Evolutionary conservation across 2,797 vertebrate genomes (phyloP).

Genomic region (Acestrorhynchus altus): DNA sequence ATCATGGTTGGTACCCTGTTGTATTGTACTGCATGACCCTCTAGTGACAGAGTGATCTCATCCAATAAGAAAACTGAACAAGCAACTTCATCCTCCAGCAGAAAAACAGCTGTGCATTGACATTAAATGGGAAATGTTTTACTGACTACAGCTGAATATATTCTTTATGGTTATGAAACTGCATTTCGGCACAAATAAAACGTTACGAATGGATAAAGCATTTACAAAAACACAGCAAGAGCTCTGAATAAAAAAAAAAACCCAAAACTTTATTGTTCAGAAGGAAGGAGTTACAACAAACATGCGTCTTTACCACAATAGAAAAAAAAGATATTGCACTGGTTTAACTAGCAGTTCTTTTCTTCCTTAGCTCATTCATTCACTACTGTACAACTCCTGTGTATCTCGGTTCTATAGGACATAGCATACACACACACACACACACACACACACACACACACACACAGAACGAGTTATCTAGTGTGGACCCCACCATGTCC

Average conservation of each 20-base stretch:
- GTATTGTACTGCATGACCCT: too few relatives aligned
- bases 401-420: constrained; percentile 34
- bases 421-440: constrained; percentile 51
- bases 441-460: constrained; percentile 51
- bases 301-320: constrained; percentile 87
- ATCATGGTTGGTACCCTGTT: too few relatives aligned
- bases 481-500: constrained; percentile 1
- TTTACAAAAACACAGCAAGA: constrained; percentile 8
- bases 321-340: constrained; percentile 91
- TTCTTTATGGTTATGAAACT: too few relatives aligned
- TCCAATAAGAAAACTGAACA: too few relatives aligned
- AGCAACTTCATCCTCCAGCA: too few relatives aligned
- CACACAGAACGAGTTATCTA: constrained; percentile 31
- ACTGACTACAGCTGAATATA: too few relatives aligned
- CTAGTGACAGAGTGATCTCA: too few relatives aligned
- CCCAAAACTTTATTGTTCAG: constrained; percentile 85
- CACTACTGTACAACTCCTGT: constrained; percentile 28
- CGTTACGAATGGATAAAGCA: neutral
- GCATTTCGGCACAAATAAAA: too few relatives aligned
- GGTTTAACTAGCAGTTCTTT: constrained; percentile 69
- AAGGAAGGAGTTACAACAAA: constrained; percentile 82
- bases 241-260: constrained; percentile 64
- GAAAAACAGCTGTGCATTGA: too few relatives aligned
- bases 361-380: constrained; percentile 45
- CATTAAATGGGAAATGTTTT: too few relatives aligned